Base-by-base conservation (phyloP, 2,113 vertebrate species). In the Uria lomvia region DNA sequence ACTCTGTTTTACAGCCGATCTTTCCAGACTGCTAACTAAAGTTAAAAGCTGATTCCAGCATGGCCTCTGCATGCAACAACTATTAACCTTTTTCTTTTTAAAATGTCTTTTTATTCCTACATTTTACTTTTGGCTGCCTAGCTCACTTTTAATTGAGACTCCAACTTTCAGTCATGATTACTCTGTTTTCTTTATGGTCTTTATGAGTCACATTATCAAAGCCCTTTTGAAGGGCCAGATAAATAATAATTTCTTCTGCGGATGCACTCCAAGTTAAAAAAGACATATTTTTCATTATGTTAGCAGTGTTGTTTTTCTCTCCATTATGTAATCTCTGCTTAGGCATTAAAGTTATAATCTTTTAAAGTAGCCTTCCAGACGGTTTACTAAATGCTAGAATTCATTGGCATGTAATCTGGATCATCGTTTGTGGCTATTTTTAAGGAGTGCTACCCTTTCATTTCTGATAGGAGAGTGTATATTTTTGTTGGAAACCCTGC, bases 321-420 rank as follows among this genome's bases (percentile, higher is more conserved):
- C 32, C 24, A 6, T 92, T 95, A 87, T 79, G 67, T 85, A 94
- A 92, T 79, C 91, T 50, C 47, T 87, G 38, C 42, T 83, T 83
- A 55, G 73, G 59, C 66, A 79, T 95, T 91, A 38, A 79, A 91
- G 53, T 89, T 88, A 87, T 10, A 78, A 70, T 92, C 80, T 94
- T 88, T 94, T 86, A 79, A 90, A 91, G 81, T 92, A 90, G 81
- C 73, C 86, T 90, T 94, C 30, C 76, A 87, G 73, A 23, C 19
- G 0, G 42, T 85, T 82, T 76, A 70, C 67, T 82, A n/a, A 82
- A 87, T 79, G 62, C 73, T 73, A 34, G 49, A 89, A 78, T 91
- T 94, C 89, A 70, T 21, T 66, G 88, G 58, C 24, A 42, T 75
- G 43, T 91, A 53, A 87, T 81, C 86, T 88, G 71, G 52, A 78